Conservation (phyloP, 2,888 invertebrate genomes). For the Luperina testacea region DNA sequence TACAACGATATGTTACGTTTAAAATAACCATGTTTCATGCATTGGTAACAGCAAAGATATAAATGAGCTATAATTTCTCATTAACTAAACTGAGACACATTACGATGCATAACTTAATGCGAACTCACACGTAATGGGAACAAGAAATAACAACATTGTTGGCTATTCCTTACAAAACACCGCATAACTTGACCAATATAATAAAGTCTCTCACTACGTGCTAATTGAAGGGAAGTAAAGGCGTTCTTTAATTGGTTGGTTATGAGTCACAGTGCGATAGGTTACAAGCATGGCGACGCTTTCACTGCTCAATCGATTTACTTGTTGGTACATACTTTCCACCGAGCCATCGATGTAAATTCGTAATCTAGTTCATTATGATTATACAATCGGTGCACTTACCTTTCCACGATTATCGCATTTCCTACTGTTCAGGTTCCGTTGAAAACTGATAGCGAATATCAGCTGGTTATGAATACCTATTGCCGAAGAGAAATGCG, state of each 20-base stretch:
- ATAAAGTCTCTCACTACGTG: slow-evolving; percentile 18
- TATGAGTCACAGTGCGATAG: slow-evolving; percentile 67
- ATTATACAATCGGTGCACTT: slow-evolving; percentile 62
- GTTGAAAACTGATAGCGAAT: slow-evolving; percentile 21
- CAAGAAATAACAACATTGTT: slow-evolving; percentile 37
- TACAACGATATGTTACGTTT: slow-evolving; percentile 12
- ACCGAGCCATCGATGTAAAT: slow-evolving; percentile 49
- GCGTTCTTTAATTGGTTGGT: slow-evolving; percentile 43
- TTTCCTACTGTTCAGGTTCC: slow-evolving; percentile 17
- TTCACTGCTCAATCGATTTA: slow-evolving; percentile 72
- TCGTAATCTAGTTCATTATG: slow-evolving; percentile 66
- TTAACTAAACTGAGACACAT: slow-evolving; percentile 19
- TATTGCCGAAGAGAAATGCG: not conserved
- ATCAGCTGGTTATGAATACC: slow-evolving; percentile 6
- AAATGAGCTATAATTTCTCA: slow-evolving; percentile 23
- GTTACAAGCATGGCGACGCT: slow-evolving; percentile 67
- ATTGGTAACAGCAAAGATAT: slow-evolving; percentile 10
- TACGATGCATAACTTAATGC: slow-evolving; percentile 25
- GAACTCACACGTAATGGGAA: slow-evolving; percentile 42
- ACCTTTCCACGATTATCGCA: slow-evolving; percentile 19
- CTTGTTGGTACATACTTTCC: slow-evolving; percentile 67
- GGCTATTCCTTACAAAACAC: slow-evolving; percentile 44
- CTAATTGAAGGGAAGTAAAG: slow-evolving; percentile 34
- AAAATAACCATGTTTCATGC: slow-evolving; percentile 7
- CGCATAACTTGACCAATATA: slow-evolving; percentile 35